A percentile compares a stretch with the other conserved stretches of the same genome.
Conservation (phyloP, 2,113 vertebrate species). For the Monopterus albus region DNA sequence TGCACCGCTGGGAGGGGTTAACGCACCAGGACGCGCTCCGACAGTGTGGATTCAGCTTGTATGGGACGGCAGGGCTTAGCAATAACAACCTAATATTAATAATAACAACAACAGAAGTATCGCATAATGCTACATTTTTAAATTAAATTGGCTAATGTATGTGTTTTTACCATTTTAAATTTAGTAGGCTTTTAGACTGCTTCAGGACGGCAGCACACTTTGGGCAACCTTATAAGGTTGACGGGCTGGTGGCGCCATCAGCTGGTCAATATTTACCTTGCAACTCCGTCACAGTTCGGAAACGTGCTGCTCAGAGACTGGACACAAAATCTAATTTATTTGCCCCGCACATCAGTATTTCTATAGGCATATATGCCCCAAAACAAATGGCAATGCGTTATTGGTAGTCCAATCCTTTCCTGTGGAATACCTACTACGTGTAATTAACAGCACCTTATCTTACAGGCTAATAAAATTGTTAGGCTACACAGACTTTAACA, state of each 20-base stretch:
- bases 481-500: too few species aligned
- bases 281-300: neutral
- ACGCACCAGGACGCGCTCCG: neutral
- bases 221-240: neutral
- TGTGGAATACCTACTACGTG: too few species aligned
- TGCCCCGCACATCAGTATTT: neutral
- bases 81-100: neutral
- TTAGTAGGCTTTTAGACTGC: too few species aligned
- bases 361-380: too few species aligned
- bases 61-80: neutral
- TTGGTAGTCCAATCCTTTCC: too few species aligned
- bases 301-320: too few species aligned
- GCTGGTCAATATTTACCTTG: neutral
- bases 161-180: too few species aligned
- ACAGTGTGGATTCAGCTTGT: neutral
- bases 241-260: constrained; percentile 49
- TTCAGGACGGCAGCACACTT: neutral
- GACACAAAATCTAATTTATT: too few species aligned
- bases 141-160: too few species aligned
- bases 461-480: neutral
- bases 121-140: too few species aligned
- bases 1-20: constrained; percentile 55
- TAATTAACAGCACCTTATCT: neutral
- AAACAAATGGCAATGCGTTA: neutral
- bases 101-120: too few species aligned